Base-by-base conservation (phyloP, 2,888 invertebrate species). In the Parnassius glacialis region DNA sequence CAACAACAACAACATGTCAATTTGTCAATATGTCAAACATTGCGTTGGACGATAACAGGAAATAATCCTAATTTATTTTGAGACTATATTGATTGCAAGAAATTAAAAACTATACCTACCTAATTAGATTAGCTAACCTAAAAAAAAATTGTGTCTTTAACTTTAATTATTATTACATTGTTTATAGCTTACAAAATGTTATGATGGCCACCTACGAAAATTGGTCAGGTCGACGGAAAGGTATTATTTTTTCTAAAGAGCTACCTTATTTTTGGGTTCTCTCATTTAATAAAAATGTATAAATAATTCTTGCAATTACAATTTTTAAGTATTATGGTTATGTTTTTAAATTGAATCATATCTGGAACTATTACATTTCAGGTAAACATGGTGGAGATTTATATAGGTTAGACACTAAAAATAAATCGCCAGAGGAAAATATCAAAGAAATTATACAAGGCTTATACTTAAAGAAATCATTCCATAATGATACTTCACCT, bases 301-400 rank as follows among this genome's bases (percentile, higher is more conserved):
- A 47, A 41, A 45, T 34, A n/a, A 41, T 52, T 61, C 16, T 16
- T 1, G 9, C 5, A 2, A 2, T 12, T 12, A 44, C 45, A 42
- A 41, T 59, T 59, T 52, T 20, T 20, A 58, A 12, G 11, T 57
- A 13, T 11, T 9, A 52, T 13, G 52, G 44, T n/a, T 12, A 13
- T 25, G 41, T 47, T 7, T 48, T 16, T 25, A 58, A 44, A 52
- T 12, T 16, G 25, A 54, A 34, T 55, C 9, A 3, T 58, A 65
- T 60, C 52, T 56, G 47, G 44, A 59, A 57, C 64, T 59, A 60
- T 66, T 64, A 60, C 47, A 70, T 76, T 90, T 67, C 80, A 93
- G 93, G 90, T 78, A 92, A 88, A 84, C 83, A 83, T 76, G 92
- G 88, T 76, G 94, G 95, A 83, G 95, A 95, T 85, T 93, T 93